Evolutionary conservation across 2,113 vertebrate genomes (phyloP), one percentile per base, ranked within the genome.

Genomic region (Brachyistius frenatus): DNA sequence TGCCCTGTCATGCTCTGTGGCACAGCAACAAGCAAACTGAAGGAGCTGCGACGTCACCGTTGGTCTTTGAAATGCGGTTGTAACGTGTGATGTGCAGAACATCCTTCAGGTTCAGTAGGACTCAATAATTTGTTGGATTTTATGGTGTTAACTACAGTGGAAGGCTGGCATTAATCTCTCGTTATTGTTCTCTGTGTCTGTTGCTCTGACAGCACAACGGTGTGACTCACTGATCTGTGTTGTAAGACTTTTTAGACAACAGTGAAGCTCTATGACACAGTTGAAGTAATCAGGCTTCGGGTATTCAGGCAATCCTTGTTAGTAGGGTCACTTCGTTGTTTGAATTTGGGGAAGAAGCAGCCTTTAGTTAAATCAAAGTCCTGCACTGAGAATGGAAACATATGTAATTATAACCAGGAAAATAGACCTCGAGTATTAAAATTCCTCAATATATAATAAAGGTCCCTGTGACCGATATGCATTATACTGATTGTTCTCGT

Each of bases 1-100:
- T 84, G 85, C 82, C 60, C 52, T 0, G 68, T 86, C 86, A 76
- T 11, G 56, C 69, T 73, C 76, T 23, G 68, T 56, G 60, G 80
- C 69, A 36, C 79, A 60, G 81, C 62, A 63, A 58, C 78, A 75
- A 65, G 36, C 10, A 60, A 3, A 32, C n/a, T 30, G 67, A 66
- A 55, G 6, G 52, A 67, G 64, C 4, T 16, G 41, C 57, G 15
- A 31, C 64, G 4, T 44, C 53, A 39, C 55, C 37, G 7, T 35
- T 8, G 11, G 2, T 16, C 10, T 44, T 9, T 5, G 41, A 44
- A 44, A 44, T 44, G 2, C 13, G 10, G 10, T 44, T 2, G 13
- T 13, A 44, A 13, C 10, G 41, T 2, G 3, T 2, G 10, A 2
- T 44, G 41, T 44, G 41, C 10, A 11, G 13, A 44, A 13, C 41